A percentile compares a stretch with the other conserved stretches of the same genome.
These are phyloP conservation scores for Peromyscus nudipes DNA, from an alignment of 2,797 vertebrate genomes.

Conservation along the genomic window DNA sequence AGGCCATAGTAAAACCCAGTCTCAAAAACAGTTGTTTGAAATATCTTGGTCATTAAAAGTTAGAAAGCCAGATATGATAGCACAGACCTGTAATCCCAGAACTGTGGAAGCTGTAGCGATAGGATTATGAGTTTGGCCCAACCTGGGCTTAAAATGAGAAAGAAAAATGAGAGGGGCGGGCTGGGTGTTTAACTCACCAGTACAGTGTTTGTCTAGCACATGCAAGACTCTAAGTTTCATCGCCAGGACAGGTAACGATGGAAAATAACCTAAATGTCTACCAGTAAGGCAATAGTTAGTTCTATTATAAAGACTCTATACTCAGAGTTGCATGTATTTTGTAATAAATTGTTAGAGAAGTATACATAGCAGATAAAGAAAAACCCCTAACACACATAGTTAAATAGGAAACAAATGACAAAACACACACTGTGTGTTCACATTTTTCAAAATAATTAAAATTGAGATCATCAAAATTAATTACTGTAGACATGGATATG, in stretches of 20 bases:
- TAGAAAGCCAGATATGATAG: neutral
- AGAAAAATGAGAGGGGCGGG: neutral
- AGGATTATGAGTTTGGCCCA: neutral
- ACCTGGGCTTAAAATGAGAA: neutral
- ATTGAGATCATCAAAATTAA: constrained; percentile 4
- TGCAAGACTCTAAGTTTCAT: neutral
- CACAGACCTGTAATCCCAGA: too few relatives aligned
- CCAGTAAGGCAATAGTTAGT: neutral
- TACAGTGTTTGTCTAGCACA: too few relatives aligned
- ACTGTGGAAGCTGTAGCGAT: neutral
- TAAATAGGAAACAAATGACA: neutral
- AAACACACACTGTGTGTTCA: neutral
- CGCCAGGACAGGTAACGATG: neutral
- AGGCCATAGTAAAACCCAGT: neutral
- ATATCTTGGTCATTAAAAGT: constrained; percentile 20
- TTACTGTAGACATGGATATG: neutral
- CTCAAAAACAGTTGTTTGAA: neutral
- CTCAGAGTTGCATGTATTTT: neutral
- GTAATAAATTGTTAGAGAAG: constrained; percentile 42
- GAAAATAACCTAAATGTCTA: constrained; percentile 16
- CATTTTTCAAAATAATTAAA: constrained; percentile 17
- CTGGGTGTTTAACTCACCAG: neutral
- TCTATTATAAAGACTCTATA: neutral
- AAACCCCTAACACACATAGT: neutral
- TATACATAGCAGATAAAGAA: neutral